Evolutionary conservation across 2,888 invertebrate species (phyloP), one percentile per base, ranked within the genome.

Genomic region (Eupithecia pulchellata): DNA sequence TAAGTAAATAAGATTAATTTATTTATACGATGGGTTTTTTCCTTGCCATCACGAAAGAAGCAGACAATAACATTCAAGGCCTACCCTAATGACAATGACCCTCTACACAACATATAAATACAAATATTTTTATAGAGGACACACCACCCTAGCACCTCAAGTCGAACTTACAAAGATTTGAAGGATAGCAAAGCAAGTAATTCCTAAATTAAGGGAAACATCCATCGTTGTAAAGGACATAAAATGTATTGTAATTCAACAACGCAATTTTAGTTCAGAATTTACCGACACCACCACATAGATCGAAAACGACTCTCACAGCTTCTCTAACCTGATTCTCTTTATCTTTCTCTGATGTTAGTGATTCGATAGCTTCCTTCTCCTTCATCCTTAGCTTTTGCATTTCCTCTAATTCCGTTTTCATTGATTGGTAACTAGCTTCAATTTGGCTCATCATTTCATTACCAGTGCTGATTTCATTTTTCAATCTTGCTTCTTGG

Each of bases 271-370:
- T 32, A 42, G 55, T 64, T 68, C 66, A 47, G 55, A 47, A 60
- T 64, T 47, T 42, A 76, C 75, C 75, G 63, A 60, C 75, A 76
- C 76, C 75, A 77, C 72, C 75, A 77, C 72, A 76, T 58, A 60
- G 64, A 72, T 30, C 57, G 66, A 77, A 64, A 65, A 32, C 77
- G 82, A 82, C 78, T 78, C 27, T 72, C 77, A 80, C 72, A 73
- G 70, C 74, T 73, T 72, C 77, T 85, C 92, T 88, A 86, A 93
- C 93, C 93, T 93, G 89, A 75, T 79, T 84, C 68, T 89, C 87
- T 74, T 76, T 86, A 68, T 89, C 86, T 86, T 80, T 91, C 67
- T 87, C 85, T 70, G 78, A 74, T 62, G 90, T 66, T 8, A 79
- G 14, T 65, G 74, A 69, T 52, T 84, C 82, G 78, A 86, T 73